Percentiles rank a stretch among this genome's conserved stretches.
Conservation (phyloP, 2,113 vertebrate genomes). For the Daubentonia madagascariensis region DNA sequence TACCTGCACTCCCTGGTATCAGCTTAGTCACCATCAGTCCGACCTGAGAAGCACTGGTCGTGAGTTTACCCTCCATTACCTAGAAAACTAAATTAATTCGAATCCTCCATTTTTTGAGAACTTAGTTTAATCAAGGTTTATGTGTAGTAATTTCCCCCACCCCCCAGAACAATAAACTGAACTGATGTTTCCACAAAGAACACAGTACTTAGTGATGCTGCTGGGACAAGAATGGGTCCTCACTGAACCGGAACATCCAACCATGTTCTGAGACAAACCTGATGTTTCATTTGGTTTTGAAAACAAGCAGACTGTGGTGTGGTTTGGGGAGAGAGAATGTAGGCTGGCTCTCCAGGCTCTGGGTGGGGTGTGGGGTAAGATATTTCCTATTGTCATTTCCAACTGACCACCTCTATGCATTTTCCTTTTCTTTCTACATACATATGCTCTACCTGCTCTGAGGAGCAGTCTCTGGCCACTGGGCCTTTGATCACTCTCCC, state of each 20-base stretch:
- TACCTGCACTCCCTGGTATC: neutral
- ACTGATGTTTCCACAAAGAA: conserved; percentile 56
- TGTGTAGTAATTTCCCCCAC: neutral
- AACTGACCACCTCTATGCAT: neutral
- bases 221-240: conserved; percentile 31
- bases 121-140: conserved; percentile 53
- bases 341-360: neutral
- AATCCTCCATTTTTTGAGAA: conserved; percentile 45
- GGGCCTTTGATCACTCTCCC: neutral
- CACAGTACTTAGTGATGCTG: neutral
- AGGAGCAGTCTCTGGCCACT: neutral
- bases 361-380: neutral
- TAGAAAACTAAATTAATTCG: conserved; percentile 60
- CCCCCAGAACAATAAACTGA: conserved; percentile 31
- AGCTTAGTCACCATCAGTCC: neutral
- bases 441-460: neutral
- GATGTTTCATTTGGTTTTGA: conserved; percentile 52
- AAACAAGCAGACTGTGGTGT: neutral
- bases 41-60: neutral
- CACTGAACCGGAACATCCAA: conserved; percentile 46
- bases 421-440: neutral
- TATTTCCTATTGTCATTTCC: neutral
- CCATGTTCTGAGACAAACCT: conserved; percentile 39
- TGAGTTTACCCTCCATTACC: neutral
- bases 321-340: neutral